Base-by-base conservation (phyloP, 2,113 vertebrate genomes). In the Crotalus helleri region DNA sequence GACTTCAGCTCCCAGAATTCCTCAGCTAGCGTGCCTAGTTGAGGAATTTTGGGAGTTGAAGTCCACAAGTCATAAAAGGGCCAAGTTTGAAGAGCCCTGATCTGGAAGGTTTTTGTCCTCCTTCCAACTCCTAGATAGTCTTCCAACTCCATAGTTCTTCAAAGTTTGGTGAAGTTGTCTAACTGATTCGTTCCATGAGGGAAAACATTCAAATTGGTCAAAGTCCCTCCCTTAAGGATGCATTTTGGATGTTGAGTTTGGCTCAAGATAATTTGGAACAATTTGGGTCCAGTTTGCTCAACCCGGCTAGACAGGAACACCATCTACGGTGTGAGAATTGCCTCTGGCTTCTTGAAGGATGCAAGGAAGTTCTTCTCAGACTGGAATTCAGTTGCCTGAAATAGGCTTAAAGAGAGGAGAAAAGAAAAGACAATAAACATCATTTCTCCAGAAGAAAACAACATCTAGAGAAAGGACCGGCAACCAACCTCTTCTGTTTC, bases 401-500 rank as follows among this genome's bases (percentile, higher is more conserved):
- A 33, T 69, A 15, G 29, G 12, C 13, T 15, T 33, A 69, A 33
- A 74, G 69, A 74, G 6, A 17, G 21, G 21, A 12, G 4, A 1
- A 74, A 17, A 33, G 26, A n/a, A 0, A 5, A 74, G n/a, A 33
- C 12, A 15, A 39, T 1, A 17, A 15, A 74, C 2, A 17, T 33
- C 33, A 15, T 74, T 33, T 33, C 69, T 74, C 15, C 46, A 29
- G 46, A n/a, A 53, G 4, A 87, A n/a, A 15, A 53, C 17, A n/a
- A 17, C 17, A 54, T 57, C 13, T 33, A 57, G 90, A 86, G 85
- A 23, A 2, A 94, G 21, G 94, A 87, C 87, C 93, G 59, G 58
- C 89, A 39, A 94, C 90, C 19, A 81, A 4, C 94, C 49, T 94
- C 91, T 87, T 21, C 24, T 6, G 17, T 96, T 44, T 96, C 89